Percentiles rank a stretch among this genome's conserved stretches.
Conservation (phyloP, 2,113 vertebrate species). For the Gymnorhina tibicen region DNA sequence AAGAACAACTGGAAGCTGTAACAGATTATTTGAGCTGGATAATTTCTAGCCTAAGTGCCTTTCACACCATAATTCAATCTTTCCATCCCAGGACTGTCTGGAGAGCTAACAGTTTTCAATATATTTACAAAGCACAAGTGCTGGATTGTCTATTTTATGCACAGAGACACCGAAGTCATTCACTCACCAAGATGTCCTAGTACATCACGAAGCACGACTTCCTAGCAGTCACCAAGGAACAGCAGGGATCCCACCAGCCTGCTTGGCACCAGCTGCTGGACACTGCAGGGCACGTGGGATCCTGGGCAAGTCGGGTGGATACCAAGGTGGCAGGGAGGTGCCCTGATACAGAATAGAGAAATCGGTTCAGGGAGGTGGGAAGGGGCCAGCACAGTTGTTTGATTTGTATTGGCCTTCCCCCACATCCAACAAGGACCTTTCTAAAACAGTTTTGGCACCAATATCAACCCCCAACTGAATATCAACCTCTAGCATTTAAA, state of each 20-base stretch:
- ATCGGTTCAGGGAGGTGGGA: background rate
- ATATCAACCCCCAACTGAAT: background rate
- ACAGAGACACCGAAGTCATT: background rate
- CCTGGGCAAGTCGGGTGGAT: accelerated
- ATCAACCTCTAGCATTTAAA: background rate
- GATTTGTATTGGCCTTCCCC: background rate
- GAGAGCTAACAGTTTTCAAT: background rate
- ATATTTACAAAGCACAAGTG: background rate
- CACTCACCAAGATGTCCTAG: background rate
- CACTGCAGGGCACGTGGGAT: accelerated
- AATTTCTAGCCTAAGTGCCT: background rate
- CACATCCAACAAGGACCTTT: background rate
- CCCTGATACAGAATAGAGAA: background rate
- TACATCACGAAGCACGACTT: accelerated
- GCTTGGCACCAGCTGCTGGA: background rate
- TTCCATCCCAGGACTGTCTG: background rate
- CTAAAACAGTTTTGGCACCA: background rate
- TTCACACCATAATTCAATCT: background rate
- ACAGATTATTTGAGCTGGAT: background rate
- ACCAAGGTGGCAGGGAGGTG: background rate
- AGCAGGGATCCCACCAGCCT: background rate
- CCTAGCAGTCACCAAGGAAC: background rate
- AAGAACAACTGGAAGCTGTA: background rate
- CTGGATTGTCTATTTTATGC: background rate
- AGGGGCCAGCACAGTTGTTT: background rate